Evolutionary conservation across 1,140 invertebrate species (phyloP), one percentile per base, ranked within the genome.

Genomic region (Drosophila repletoides): DNA sequence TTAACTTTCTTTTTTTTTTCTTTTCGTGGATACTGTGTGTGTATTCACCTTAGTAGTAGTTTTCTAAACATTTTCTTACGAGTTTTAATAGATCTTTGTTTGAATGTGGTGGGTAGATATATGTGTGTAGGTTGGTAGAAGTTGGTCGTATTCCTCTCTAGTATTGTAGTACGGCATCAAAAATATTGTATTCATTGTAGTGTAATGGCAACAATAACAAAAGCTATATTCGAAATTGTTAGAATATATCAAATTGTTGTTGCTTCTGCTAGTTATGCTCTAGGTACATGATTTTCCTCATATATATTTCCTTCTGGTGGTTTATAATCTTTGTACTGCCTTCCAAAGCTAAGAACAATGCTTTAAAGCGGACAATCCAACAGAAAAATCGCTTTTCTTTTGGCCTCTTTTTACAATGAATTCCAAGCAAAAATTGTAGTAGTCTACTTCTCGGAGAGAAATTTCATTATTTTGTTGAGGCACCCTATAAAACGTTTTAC

Each of bases 11-110:
- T n/a, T n/a, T n/a, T n/a, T n/a, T n/a, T n/a, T n/a, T n/a, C n/a
- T n/a, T n/a, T 21, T 28, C n/a, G 21, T 53, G 36, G 29, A 28
- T 41, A 33, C 28, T 67, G 56, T 76, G 38, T 61, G 51, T 68
- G 59, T 67, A 70, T 84, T 72, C 52, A 75, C 79, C 79, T 84
- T 84, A 84, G 79, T 84, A 84, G 79, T 84, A 84, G 79, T 84
- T 84, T 79, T 84, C 59, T 73, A 70, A 70, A 70, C 70, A 64
- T 17, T 58, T 29, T 64, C 40, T 5, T 26, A 38, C 2, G 5
- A 56, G 31, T 48, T 48, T 19, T 38, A 21, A 9, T 38, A 15
- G 26, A 19, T 26, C 22, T 38, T 56, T 12, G 12, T 36, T 24
- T 40, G 40, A 7, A 24, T 36, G 3, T 34, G 24, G 41, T 26